These are phyloP conservation scores for Melanotaenia duboulayi DNA, from an alignment of 2,113 vertebrate genomes.

Conservation along the genomic window DNA sequence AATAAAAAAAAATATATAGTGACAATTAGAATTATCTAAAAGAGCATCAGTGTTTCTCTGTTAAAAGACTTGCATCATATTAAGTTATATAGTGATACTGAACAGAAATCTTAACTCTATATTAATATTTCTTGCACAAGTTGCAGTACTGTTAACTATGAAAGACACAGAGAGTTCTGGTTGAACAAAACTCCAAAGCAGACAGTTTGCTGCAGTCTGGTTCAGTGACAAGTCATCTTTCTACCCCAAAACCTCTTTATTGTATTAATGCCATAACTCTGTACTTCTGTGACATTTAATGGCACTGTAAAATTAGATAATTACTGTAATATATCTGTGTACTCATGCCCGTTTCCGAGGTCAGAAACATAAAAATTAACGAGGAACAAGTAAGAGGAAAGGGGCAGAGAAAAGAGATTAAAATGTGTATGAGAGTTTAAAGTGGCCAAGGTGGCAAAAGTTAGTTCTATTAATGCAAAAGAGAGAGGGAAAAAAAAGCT, in stretches of 20 bases:
- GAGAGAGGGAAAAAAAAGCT: background rate
- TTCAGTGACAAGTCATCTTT: conserved; percentile 72
- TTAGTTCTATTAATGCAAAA: conserved; percentile 65
- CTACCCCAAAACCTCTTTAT: conserved; percentile 81
- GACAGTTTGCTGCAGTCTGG: conserved; percentile 54
- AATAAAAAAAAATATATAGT: no score
- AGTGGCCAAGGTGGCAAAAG: conserved; percentile 62
- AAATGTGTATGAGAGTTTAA: conserved; percentile 43
- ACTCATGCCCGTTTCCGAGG: conserved; percentile 80
- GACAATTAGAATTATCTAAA: no score
- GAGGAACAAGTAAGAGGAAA: conserved; percentile 74
- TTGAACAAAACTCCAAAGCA: conserved; percentile 38
- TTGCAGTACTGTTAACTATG: conserved; percentile 28
- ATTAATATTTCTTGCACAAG: conserved; percentile 37
- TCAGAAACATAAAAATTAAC: conserved; percentile 84
- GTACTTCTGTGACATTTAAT: conserved; percentile 81
- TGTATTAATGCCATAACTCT: conserved; percentile 85
- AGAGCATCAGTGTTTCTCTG: background rate
- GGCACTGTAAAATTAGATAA: conserved; percentile 85
- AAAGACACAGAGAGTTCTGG: conserved; percentile 26
- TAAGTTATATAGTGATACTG: background rate
- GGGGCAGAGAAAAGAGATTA: conserved; percentile 59
- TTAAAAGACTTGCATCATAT: background rate
- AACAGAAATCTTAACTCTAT: conserved; percentile 9
- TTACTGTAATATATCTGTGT: conserved; percentile 86